These are phyloP conservation scores for Schizotus pectinicornis DNA, from an alignment of 2,888 invertebrate species.

Conservation along the genomic window DNA sequence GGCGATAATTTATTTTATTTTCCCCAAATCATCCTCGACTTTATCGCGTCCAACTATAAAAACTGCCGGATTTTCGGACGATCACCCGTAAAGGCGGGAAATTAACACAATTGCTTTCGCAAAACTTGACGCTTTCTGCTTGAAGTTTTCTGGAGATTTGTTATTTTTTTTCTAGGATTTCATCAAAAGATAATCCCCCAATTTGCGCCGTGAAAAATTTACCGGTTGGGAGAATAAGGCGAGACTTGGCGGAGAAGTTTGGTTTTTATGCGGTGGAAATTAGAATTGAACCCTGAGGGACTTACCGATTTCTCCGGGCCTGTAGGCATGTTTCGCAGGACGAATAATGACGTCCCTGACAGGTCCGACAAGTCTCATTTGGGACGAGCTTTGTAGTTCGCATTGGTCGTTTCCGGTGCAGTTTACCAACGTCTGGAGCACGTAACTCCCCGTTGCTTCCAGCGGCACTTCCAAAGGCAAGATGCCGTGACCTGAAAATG, in stretches of 20 bases:
- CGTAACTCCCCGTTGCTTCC: slow-evolving; percentile 66
- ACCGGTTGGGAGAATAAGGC: slow-evolving; percentile 1
- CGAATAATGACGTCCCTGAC: slow-evolving; percentile 70
- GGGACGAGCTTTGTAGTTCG: slow-evolving; percentile 66
- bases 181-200: background rate
- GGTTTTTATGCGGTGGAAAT: background rate
- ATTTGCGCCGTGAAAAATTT: slow-evolving; percentile 5
- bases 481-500: slow-evolving; percentile 68
- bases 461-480: slow-evolving; percentile 67
- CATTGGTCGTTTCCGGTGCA: slow-evolving; percentile 64
- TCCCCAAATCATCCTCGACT: background rate
- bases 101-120: background rate
- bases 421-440: slow-evolving; percentile 67
- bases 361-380: slow-evolving; percentile 67
- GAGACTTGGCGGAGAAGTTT: background rate
- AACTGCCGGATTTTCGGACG: background rate
- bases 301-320: slow-evolving; percentile 70
- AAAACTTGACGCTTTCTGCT: too few species aligned
- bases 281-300: slow-evolving; percentile 24
- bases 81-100: background rate
- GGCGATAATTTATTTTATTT: slow-evolving; percentile 1
- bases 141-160: too few species aligned
- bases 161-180: too few species aligned
- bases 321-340: slow-evolving; percentile 67
- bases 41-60: slow-evolving; percentile 7